Conservation (phyloP, 2,797 vertebrate genomes). For the Lacerta viridis region DNA sequence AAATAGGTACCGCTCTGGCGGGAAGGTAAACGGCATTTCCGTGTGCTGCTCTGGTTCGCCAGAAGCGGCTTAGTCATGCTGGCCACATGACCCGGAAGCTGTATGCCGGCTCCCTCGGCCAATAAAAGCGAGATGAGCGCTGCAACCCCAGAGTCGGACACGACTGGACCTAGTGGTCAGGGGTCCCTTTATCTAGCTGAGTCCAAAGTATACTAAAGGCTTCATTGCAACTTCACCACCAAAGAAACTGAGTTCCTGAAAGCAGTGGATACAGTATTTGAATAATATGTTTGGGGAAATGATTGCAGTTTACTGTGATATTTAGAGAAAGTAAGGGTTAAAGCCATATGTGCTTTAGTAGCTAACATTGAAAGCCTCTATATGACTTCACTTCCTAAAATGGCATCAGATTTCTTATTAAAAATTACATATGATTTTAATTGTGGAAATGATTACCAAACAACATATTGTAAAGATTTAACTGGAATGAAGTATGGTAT, state of each 20-base stretch:
- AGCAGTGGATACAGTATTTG: background rate
- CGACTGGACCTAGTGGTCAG: too few relatives aligned
- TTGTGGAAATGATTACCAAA: constrained; percentile 52
- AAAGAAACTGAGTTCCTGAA: background rate
- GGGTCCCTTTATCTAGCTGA: too few relatives aligned
- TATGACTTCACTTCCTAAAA: constrained; percentile 41
- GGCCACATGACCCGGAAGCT: too few relatives aligned
- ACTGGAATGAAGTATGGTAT: constrained; percentile 30
- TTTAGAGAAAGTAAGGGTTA: constrained; percentile 17
- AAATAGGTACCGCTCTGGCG: too few relatives aligned
- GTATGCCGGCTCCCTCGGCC: too few relatives aligned
- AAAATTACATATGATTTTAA: constrained; percentile 51
- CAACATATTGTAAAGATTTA: constrained; percentile 26
- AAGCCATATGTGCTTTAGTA: background rate
- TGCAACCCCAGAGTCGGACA: too few relatives aligned
- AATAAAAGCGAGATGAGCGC: too few relatives aligned
- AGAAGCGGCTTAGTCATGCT: too few relatives aligned
- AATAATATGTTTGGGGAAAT: constrained; percentile 9
- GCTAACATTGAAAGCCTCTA: constrained; percentile 33
- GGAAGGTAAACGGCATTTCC: too few relatives aligned
- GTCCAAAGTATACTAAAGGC: background rate
- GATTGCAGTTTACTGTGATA: background rate
- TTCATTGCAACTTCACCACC: background rate
- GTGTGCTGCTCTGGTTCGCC: too few relatives aligned
- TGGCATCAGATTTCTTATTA: constrained; percentile 38